Evolutionary conservation across 2,888 invertebrate species (phyloP), one percentile per base, ranked within the genome.

Genomic region (Platypus cylindrus): DNA sequence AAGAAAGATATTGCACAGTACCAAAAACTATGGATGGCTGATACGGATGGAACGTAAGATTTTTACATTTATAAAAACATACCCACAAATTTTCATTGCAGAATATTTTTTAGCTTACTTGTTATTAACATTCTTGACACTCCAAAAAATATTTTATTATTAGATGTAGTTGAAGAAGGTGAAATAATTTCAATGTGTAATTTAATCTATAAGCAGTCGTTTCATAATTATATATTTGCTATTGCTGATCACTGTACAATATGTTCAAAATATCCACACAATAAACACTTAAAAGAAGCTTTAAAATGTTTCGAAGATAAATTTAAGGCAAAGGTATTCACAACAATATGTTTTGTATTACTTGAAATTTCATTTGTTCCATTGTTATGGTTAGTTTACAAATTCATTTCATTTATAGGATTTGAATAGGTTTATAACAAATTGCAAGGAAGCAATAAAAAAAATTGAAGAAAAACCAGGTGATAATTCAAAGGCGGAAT

Each of bases 251-350:
- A 79, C 45, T 67, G 67, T 32, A 68, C 73, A 1, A 57, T 63
- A 41, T 72, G 80, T 45, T 73, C 77, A 0, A 66, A 66, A 50
- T 71, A 71, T 45, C 74, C 80, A 1, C 71, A 69, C 48, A 65
- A 67, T 43, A 53, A 54, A 31, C 60, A 63, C 44, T 58, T 74
- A 1, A 62, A 63, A 34, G 58, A 63, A 29, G 58, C 65, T 9
- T 47, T 72, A 5, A 60, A 67, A 1, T 54, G 57, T 16, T 58
- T 78, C 1, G 60, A 58, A 36, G 55, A 57, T 17, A 38, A 49
- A 35, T 38, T 57, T 7, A 14, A 28, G 18, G 14, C 47, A 51
- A n/a, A 45, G 51, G 42, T 27, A 5, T 20, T 20, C 20, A 20
- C 5, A 20, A 5, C 20, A 5, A 20, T 7, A 20, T n/a, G n/a